Conservation (phyloP, 2,113 vertebrate species). For the Sturnus vulgaris region DNA sequence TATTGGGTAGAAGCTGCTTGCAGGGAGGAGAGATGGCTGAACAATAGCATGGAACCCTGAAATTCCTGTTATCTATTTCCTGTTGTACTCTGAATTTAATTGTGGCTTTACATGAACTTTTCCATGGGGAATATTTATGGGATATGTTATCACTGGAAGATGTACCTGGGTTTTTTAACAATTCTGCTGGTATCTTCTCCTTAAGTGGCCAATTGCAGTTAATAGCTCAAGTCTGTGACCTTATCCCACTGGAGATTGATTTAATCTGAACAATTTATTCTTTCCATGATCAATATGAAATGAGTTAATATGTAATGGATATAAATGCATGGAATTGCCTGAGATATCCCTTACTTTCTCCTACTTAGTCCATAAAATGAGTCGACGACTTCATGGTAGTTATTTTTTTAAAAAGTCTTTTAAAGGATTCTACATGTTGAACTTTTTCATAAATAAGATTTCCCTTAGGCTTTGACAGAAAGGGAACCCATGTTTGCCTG, state of each 20-base stretch:
- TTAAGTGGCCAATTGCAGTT: not conserved
- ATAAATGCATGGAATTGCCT: not conserved
- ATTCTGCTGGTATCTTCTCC: not conserved
- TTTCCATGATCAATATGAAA: not conserved
- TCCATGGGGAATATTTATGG: not conserved
- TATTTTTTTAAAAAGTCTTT: not conserved
- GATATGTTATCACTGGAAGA: not conserved
- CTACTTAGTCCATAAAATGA: not conserved
- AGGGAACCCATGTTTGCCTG: not conserved
- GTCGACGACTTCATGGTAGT: not conserved
- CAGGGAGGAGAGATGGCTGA: not conserved
- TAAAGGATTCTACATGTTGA: not conserved
- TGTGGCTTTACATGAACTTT: not conserved
- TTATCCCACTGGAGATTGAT: not conserved
- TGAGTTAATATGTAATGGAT: conserved; percentile 14
- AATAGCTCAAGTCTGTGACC: not conserved
- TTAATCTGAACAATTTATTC: conserved; percentile 26
- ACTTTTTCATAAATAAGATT: not conserved
- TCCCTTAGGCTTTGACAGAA: not conserved
- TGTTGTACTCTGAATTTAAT: not conserved
- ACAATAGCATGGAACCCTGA: not conserved
- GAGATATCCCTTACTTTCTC: not conserved
- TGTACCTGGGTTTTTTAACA: not conserved
- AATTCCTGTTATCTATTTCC: fast-evolving
- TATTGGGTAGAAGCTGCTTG: not conserved